phyloP scores from a whole-genome alignment of 2,797 vertebrate genomes.

The Erethizon dorsatum region DNA sequence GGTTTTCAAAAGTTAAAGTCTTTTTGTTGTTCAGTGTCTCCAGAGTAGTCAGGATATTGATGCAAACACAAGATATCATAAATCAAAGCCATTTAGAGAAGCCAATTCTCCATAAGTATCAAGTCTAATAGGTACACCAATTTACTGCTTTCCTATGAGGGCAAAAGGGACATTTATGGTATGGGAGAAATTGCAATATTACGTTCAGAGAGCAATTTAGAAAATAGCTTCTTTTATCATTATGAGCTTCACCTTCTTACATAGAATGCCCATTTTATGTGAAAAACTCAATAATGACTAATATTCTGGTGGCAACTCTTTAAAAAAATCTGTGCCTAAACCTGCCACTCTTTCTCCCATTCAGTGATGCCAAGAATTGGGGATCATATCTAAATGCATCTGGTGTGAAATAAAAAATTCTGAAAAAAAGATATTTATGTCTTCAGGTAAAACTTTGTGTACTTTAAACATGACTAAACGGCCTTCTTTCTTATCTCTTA shows the following conservation, averaged over 20 bases:
- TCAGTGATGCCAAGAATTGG: background rate
- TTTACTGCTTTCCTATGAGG: background rate
- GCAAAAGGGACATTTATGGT: background rate
- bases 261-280: background rate
- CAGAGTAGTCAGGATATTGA: slow-evolving; percentile 24
- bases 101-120: background rate
- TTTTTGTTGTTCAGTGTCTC: slow-evolving; percentile 45
- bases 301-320: background rate
- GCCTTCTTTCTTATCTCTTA: background rate
- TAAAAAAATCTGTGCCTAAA: background rate
- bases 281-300: background rate
- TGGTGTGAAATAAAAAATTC: slow-evolving; percentile 30
- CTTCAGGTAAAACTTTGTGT: background rate
- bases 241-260: background rate
- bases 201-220: slow-evolving; percentile 32
- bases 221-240: slow-evolving; percentile 24
- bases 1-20: slow-evolving; percentile 63
- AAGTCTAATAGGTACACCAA: slow-evolving; percentile 34
- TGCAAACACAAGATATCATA: slow-evolving; percentile 42
- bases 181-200: background rate
- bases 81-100: slow-evolving; percentile 55
- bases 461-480: background rate
- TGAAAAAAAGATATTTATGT: slow-evolving; percentile 31
- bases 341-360: background rate
- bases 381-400: background rate